phyloP scores from a whole-genome alignment of 2,797 vertebrate species.

The Parauchenoglanis ngamensis region DNA sequence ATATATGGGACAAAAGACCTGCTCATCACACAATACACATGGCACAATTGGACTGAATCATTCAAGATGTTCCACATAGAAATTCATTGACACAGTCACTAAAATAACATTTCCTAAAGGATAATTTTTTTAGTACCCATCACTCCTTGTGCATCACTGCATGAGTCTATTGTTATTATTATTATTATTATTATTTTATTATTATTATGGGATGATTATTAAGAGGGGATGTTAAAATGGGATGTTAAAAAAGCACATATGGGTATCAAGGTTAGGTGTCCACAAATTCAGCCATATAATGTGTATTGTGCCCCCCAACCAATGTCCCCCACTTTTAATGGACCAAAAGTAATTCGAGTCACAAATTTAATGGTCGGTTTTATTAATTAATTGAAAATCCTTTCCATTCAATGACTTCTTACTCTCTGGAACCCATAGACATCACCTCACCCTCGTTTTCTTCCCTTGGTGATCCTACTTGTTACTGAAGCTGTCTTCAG shows the following conservation, averaged over 20 bases:
- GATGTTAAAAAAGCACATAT: background rate
- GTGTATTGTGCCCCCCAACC: background rate
- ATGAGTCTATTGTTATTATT: background rate
- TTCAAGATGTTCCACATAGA: background rate
- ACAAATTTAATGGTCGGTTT: too few relatives aligned
- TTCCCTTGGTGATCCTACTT: too few relatives aligned
- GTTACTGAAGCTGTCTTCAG: too few relatives aligned
- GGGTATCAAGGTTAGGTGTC: background rate
- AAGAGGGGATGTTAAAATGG: too few relatives aligned
- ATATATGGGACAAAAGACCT: background rate
- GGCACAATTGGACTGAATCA: background rate
- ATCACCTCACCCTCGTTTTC: too few relatives aligned
- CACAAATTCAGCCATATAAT: background rate
- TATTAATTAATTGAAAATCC: too few relatives aligned
- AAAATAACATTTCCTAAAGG: background rate
- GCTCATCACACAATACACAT: background rate
- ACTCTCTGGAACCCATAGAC: too few relatives aligned
- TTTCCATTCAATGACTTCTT: too few relatives aligned
- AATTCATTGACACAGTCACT: background rate
- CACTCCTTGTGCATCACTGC: background rate
- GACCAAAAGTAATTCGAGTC: too few relatives aligned
- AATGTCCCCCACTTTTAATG: too few relatives aligned
- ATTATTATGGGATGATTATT: too few relatives aligned
- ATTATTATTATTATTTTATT: background rate
- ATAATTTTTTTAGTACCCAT: background rate